phyloP scores from a whole-genome alignment of 2,797 vertebrate genomes.

The Gambelia wislizenii region DNA sequence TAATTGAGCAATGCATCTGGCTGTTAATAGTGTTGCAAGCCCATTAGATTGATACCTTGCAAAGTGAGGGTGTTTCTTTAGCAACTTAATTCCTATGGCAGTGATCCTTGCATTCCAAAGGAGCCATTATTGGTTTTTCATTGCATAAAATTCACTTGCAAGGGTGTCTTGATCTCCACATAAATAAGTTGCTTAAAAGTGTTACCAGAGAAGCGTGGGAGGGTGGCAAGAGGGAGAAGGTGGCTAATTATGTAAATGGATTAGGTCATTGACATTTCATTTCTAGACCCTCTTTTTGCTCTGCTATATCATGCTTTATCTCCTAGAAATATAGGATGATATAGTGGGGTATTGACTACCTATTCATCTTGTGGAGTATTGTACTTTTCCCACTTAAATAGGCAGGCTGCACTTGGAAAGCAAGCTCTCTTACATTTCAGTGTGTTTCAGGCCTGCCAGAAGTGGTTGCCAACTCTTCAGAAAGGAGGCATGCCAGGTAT shows the following conservation, averaged over 20 bases:
- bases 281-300: constrained; percentile 74
- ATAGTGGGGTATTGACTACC: constrained; percentile 65
- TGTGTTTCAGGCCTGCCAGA: background rate
- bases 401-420: background rate
- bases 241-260: constrained; percentile 85
- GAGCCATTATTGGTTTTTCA: constrained; percentile 80
- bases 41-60: constrained; percentile 86
- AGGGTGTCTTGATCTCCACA: constrained; percentile 82
- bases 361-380: constrained; percentile 57
- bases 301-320: constrained; percentile 67
- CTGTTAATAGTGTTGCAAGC: constrained; percentile 89
- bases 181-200: constrained; percentile 84
- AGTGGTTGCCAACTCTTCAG: background rate
- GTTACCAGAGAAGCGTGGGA: constrained; percentile 69
- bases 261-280: constrained; percentile 81
- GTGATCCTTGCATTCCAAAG: constrained; percentile 83
- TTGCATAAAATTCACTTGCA: constrained; percentile 84
- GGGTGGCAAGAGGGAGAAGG: constrained; percentile 48
- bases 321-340: constrained; percentile 65
- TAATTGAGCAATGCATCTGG: constrained; percentile 93
- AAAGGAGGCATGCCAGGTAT: background rate
- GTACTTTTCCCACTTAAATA: constrained; percentile 49
- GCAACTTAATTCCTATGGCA: constrained; percentile 83
- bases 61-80: constrained; percentile 84
- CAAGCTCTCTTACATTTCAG: background rate